phyloP scores from a whole-genome alignment of 2,113 vertebrate genomes.

The Romanogobio albipinnatus region DNA sequence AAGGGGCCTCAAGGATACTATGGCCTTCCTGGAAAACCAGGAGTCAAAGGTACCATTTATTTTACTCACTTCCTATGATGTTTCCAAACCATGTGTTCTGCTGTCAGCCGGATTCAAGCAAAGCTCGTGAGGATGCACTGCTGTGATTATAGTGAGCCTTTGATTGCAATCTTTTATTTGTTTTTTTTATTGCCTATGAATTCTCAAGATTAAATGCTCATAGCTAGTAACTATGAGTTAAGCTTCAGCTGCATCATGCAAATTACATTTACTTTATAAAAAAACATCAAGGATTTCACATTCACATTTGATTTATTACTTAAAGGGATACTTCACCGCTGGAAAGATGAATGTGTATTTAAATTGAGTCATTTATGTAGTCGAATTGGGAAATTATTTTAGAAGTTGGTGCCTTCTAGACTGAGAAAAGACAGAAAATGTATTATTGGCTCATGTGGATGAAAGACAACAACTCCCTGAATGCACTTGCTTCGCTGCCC shows the following conservation, averaged over 20 bases:
- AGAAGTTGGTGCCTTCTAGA: too few species aligned
- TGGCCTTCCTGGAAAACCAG: conserved; percentile 76
- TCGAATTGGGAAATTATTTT: too few species aligned
- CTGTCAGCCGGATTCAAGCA: neutral
- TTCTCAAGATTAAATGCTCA: neutral
- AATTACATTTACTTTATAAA: neutral
- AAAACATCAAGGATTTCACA: too few species aligned
- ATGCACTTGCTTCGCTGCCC: too few species aligned
- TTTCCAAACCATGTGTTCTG: neutral
- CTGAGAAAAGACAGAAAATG: too few species aligned
- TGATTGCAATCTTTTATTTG: neutral
- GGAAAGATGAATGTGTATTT: too few species aligned
- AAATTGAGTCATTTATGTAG: too few species aligned
- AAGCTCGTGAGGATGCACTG: neutral
- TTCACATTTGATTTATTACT: too few species aligned
- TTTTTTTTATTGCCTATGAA: neutral
- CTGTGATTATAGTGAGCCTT: neutral
- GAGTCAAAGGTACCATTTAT: conserved; percentile 72
- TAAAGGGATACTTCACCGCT: too few species aligned
- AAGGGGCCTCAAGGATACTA: conserved; percentile 78
- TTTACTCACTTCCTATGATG: neutral
- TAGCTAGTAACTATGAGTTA: neutral
- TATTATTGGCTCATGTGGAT: too few species aligned
- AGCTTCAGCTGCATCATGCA: neutral
- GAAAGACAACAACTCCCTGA: too few species aligned